phyloP scores from a whole-genome alignment of 2,113 vertebrate genomes.

The Hemichromis elongatus region DNA sequence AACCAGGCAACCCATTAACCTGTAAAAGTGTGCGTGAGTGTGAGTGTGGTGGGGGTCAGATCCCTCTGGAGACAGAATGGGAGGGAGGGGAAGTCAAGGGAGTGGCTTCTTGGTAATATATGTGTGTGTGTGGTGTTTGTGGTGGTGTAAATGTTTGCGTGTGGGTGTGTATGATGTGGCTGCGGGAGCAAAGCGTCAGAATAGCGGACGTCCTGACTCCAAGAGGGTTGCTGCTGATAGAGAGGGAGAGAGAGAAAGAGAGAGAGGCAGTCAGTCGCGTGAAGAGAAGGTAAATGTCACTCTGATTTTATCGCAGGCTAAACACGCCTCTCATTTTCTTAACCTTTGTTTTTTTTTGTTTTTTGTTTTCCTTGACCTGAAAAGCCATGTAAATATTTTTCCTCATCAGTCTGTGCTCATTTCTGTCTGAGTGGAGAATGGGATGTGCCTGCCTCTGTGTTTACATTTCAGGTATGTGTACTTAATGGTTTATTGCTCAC shows the following conservation, averaged over 20 bases:
- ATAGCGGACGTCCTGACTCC: slow-evolving; percentile 54
- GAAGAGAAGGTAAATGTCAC: slow-evolving; percentile 60
- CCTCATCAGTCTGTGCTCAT: neutral
- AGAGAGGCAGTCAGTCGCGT: slow-evolving; percentile 10
- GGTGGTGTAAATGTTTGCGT: slow-evolving; percentile 25
- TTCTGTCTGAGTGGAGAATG: slow-evolving; percentile 19
- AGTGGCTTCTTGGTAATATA: slow-evolving; percentile 58
- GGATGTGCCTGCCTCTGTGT: slow-evolving; percentile 26
- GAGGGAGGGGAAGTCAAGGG: slow-evolving; percentile 63
- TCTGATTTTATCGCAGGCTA: slow-evolving; percentile 30
- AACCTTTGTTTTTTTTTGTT: neutral
- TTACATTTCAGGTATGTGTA: slow-evolving; percentile 48
- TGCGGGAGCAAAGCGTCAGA: slow-evolving; percentile 53
- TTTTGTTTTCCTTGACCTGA: neutral
- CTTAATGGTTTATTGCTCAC: neutral
- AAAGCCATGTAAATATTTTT: neutral
- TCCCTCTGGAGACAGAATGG: slow-evolving; percentile 55
- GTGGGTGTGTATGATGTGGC: slow-evolving; percentile 52
- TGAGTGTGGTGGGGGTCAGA: slow-evolving; percentile 4
- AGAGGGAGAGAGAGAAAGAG: slow-evolving; percentile 20
- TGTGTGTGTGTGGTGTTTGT: slow-evolving; percentile 28
- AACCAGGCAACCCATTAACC: slow-evolving; percentile 56
- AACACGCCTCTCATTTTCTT: neutral
- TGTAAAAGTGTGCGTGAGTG: slow-evolving; percentile 14
- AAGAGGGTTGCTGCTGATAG: slow-evolving; percentile 34